phyloP scores from a whole-genome alignment of 2,888 invertebrate species.

The Archips crataeganus region DNA sequence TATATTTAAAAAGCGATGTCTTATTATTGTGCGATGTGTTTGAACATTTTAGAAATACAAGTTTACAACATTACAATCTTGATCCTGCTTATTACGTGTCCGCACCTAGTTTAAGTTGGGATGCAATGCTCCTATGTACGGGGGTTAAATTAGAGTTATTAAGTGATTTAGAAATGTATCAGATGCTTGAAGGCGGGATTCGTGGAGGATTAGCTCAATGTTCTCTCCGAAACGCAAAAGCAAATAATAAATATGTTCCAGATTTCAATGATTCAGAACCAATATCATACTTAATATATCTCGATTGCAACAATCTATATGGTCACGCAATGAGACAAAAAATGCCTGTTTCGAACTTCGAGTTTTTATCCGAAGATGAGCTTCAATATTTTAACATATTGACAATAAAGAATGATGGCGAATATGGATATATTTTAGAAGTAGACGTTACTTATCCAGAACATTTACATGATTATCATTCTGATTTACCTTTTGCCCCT shows the following conservation, averaged over 20 bases:
- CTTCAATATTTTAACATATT: neutral
- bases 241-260: neutral
- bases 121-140: slow-evolving; percentile 44
- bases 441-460: slow-evolving; percentile 53
- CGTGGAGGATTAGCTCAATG: slow-evolving; percentile 6
- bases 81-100: slow-evolving; percentile 49
- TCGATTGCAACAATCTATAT: neutral
- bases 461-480: slow-evolving; percentile 50
- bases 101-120: slow-evolving; percentile 46
- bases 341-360: neutral
- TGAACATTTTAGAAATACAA: slow-evolving; percentile 49
- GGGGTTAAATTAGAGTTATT: neutral
- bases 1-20: slow-evolving; percentile 49
- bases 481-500: slow-evolving; percentile 49
- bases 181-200: neutral
- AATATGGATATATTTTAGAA: slow-evolving; percentile 50
- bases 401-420: slow-evolving; percentile 39
- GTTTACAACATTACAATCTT: slow-evolving; percentile 46
- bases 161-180: neutral
- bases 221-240: neutral
- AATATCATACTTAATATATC: neutral
- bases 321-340: neutral
- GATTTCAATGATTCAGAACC: neutral
- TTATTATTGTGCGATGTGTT: slow-evolving; percentile 50
- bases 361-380: slow-evolving; percentile 1